phyloP scores from a whole-genome alignment of 2,797 vertebrate species.

The Eulemur albifrons region DNA sequence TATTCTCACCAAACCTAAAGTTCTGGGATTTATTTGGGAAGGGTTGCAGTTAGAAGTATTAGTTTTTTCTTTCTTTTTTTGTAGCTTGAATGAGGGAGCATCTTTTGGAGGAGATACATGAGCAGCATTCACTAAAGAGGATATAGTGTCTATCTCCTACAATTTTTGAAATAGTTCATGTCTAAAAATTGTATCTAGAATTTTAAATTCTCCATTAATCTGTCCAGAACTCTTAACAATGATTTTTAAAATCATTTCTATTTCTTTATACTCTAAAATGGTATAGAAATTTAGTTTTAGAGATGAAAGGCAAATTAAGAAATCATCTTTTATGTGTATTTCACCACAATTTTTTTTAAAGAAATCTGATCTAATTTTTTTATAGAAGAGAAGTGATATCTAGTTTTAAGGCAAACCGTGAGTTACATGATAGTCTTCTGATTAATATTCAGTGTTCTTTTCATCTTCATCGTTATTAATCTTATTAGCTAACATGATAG shows the following conservation, averaged over 20 bases:
- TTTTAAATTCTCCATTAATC: background rate
- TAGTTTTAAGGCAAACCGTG: background rate
- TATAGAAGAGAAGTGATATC: background rate
- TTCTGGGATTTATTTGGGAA: background rate
- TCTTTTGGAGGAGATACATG: background rate
- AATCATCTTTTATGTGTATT: background rate
- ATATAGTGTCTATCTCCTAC: background rate
- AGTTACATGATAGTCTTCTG: background rate
- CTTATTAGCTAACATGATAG: background rate
- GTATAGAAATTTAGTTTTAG: background rate
- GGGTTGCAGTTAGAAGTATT: background rate
- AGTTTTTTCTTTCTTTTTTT: background rate
- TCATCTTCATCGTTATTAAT: background rate
- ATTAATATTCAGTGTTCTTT: background rate
- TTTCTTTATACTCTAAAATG: background rate
- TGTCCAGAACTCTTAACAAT: background rate
- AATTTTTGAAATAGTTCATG: background rate
- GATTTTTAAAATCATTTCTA: background rate
- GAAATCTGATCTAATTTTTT: background rate
- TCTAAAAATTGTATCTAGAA: background rate
- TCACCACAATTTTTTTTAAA: background rate
- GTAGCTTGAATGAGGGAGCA: background rate
- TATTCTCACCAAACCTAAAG: background rate
- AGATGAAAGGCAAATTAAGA: slow-evolving; percentile 31
- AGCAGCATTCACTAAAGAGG: background rate